Base-by-base conservation (phyloP, 1,140 invertebrate species). In the Hetaerina americana region DNA sequence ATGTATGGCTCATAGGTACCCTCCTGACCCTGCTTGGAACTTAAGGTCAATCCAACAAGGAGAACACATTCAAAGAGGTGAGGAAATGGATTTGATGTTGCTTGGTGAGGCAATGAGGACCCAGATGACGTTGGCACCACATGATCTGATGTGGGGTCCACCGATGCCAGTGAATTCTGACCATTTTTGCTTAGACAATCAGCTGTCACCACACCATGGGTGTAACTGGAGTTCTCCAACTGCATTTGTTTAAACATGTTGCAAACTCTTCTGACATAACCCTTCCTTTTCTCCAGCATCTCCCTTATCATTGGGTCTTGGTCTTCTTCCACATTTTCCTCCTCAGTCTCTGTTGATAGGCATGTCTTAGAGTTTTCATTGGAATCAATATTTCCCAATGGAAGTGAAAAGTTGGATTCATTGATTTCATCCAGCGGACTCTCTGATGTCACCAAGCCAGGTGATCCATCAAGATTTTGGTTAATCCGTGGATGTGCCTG, bases 1-100 rank as follows among this genome's bases (percentile, higher is more conserved):
- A 90, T 86, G 76, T 88, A 88, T 8, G 88, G 86, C 75, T 79
- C 75, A 76, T 82, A 79, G 25, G 75, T 75, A 24, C 77, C 77
- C 5, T 72, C 73, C 80, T 81, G 12, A 76, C 82, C 8, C 80
- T 85, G 84, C 15, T n/a, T n/a, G 2, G 40, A 57, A n/a, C 40
- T 57, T 73, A 85, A 82, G 77, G 88, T 86, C 71, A 88, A 79
- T 0, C 87, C 88, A 29, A 90, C 86, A 22, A 90, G 78, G 6
- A 90, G 75, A 76, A 88, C 85, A 26, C 86, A 84, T 75, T 89
- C 85, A 76, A 90, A 89, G 68, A 90, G 75, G 5, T 85, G 79
- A n/a, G n/a, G n/a, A n/a, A n/a, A n/a, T n/a, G n/a, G n/a, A n/a
- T n/a, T n/a, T n/a, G n/a, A n/a, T n/a, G n/a, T n/a, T n/a, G n/a